These are phyloP conservation scores for Bucco capensis DNA, from an alignment of 2,113 vertebrate genomes.

Conservation along the genomic window DNA sequence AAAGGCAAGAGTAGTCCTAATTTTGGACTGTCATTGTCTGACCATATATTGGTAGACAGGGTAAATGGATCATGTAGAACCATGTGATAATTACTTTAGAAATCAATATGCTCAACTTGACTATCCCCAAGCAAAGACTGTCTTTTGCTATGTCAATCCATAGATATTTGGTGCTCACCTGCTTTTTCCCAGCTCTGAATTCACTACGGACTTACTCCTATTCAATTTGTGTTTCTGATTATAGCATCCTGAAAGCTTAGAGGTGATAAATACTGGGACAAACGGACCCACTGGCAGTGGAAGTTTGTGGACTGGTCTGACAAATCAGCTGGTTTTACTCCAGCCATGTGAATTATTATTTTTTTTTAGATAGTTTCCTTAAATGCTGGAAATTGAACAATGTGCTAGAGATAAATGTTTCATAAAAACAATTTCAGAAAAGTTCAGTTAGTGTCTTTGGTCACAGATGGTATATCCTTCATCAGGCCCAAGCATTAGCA, in stretches of 20 bases:
- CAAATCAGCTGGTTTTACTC: not conserved
- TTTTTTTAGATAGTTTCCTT: not conserved
- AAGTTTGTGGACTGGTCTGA: not conserved
- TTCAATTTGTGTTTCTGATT: not conserved
- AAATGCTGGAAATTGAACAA: not conserved
- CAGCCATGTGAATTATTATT: not conserved
- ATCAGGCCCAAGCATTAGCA: not conserved
- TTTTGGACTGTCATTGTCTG: not conserved
- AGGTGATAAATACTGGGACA: not conserved
- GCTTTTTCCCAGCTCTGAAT: not conserved
- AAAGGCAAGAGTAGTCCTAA: not conserved
- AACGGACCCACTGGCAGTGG: not conserved
- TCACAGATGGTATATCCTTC: not conserved
- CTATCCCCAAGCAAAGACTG: slow-evolving; percentile 24
- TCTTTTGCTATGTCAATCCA: slow-evolving; percentile 6
- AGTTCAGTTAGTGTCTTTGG: not conserved
- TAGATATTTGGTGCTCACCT: not conserved
- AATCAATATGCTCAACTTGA: slow-evolving; percentile 40
- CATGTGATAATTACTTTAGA: slow-evolving; percentile 27
- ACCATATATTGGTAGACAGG: not conserved
- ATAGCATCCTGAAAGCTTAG: not conserved
- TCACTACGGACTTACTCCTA: not conserved
- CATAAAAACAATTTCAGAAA: not conserved
- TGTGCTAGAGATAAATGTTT: not conserved
- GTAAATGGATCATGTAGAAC: slow-evolving; percentile 15